Base-by-base conservation (phyloP, 30 jellyfish, hydroid and myxozoan genomes). In the Aurelia aurita region DNA sequence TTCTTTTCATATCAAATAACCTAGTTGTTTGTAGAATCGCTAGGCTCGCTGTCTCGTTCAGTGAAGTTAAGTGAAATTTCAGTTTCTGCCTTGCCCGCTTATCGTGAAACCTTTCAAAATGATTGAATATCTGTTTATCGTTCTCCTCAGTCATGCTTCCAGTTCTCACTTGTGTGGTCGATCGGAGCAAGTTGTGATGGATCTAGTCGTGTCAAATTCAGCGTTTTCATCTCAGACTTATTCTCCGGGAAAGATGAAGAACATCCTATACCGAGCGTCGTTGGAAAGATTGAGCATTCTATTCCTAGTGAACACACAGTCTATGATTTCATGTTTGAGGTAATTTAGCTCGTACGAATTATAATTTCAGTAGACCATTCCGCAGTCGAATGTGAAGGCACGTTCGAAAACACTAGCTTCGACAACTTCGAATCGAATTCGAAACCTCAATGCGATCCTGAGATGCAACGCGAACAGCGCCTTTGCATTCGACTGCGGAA, bases 141-240 rank as follows among this genome's bases (percentile, higher is more conserved):
- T 58, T 26, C 46, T 59, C 72, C 53, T 43, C 75, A 93, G 98
- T 93, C 98, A 39, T 84, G 96, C 58, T 93, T 93, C 91, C 82
- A 82, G 76, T 93, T 93, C 65, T 84, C 97, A 21, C 81, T 77
- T 18, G 96, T 93, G 16, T 93, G 98, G 98, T 87, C 98, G 15
- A 70, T 93, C 57, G 98, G 98, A 4, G 98, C 98, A 19, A 87
- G 94, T 25, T 93, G 98, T 73, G 98, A 93, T 87, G 93, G 92
- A 19, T 74, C 80, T 5, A 92, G 98, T 16, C 87, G 98, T 66
- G 20, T 57, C 45, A 93, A 93, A 51, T 93, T 87, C 69, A 97
- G 88, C 67, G 25, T 62, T 43, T 93, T 79, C 82, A 64, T 70
- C 60, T 87, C 83, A 65, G 98, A 93, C 9, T 76, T 93, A 18